These are phyloP conservation scores for Lepisosteus osseus DNA, from an alignment of 2,113 vertebrate species.

Conservation along the genomic window DNA sequence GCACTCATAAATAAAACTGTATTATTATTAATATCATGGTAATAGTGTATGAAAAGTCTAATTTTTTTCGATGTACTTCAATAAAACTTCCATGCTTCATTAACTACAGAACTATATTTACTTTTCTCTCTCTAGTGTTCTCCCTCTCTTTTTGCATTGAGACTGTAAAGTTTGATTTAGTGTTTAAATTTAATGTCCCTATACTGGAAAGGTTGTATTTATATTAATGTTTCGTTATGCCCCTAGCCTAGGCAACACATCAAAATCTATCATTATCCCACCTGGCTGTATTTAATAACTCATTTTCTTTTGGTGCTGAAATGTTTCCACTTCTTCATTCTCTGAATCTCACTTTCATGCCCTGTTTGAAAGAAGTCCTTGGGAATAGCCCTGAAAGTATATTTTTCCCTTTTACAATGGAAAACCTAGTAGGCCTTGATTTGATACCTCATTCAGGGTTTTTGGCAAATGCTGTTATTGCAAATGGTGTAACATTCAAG, in stretches of 20 bases:
- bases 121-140: too few species aligned
- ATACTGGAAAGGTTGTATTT: not conserved
- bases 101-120: too few species aligned
- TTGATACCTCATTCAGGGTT: not conserved
- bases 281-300: not conserved
- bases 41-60: too few species aligned
- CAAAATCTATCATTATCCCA: not conserved
- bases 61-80: too few species aligned
- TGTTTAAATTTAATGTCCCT: not conserved
- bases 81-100: not conserved
- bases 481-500: too few species aligned
- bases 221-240: not conserved
- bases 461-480: too few species aligned
- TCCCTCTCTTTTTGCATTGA: not conserved
- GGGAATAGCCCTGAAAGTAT: not conserved
- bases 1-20: too few species aligned
- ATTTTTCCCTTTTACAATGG: not conserved
- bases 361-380: not conserved
- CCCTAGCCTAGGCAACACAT: not conserved
- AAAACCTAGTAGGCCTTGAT: not conserved
- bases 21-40: too few species aligned
- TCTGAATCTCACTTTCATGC: not conserved
- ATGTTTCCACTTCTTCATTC: not conserved
- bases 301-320: not conserved
- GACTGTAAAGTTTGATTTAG: not conserved